phyloP scores from a whole-genome alignment of 2,888 invertebrate genomes.

The Trichogramma evanescens region DNA sequence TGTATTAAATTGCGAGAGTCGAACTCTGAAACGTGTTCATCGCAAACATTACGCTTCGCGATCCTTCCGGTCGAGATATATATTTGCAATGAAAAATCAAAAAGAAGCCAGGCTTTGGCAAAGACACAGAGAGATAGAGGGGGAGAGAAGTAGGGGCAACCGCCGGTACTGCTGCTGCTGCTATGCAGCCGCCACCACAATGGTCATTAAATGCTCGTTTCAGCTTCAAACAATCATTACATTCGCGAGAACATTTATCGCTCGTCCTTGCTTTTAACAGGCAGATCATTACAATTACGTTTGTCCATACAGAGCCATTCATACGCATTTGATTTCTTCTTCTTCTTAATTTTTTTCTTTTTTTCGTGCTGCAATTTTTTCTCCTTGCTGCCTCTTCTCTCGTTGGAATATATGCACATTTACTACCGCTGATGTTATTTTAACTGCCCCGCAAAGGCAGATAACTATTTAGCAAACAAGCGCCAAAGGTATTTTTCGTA shows the following conservation, averaged over 20 bases:
- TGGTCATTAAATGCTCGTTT: conserved; percentile 28
- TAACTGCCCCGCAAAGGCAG: conserved; percentile 6
- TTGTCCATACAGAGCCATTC: not conserved
- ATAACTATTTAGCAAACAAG: not conserved
- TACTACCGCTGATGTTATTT: conserved; percentile 15
- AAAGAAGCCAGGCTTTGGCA: too few relatives aligned
- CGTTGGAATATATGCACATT: not conserved
- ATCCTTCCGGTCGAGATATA: too few relatives aligned
- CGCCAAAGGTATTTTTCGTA: conserved; percentile 5
- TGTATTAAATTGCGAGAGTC: too few relatives aligned
- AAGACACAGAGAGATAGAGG: too few relatives aligned
- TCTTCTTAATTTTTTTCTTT: not conserved
- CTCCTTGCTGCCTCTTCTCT: not conserved
- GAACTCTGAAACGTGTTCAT: too few relatives aligned
- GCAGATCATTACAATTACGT: conserved; percentile 20
- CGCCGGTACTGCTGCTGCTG: not conserved
- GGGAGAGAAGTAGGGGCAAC: not conserved
- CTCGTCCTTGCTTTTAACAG: conserved; percentile 17
- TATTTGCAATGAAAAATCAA: too few relatives aligned
- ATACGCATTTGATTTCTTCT: not conserved
- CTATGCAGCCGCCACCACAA: not conserved
- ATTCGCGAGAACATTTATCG: conserved; percentile 21
- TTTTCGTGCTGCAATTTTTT: not conserved
- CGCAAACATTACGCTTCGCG: too few relatives aligned
- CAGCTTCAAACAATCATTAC: conserved; percentile 27